Conservation (phyloP, 2,888 invertebrate species). For the Pammene fasciana region DNA sequence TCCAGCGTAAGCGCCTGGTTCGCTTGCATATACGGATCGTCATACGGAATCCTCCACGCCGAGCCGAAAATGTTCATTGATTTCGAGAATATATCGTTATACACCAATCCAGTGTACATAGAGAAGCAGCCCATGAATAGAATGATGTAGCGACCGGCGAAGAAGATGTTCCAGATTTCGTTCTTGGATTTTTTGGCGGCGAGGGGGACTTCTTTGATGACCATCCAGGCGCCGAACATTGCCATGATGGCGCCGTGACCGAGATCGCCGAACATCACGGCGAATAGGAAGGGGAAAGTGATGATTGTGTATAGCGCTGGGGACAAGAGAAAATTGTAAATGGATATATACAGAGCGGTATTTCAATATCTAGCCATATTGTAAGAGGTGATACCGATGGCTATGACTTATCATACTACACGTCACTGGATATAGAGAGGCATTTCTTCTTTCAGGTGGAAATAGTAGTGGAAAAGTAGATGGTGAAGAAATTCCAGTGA, state of each 20-base stretch:
- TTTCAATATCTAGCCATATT: no score
- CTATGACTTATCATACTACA: no score
- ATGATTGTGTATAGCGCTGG: slow-evolving; percentile 93
- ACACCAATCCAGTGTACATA: slow-evolving; percentile 98
- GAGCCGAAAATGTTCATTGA: slow-evolving; percentile 97
- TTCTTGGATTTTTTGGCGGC: slow-evolving; percentile 86
- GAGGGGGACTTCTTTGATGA: slow-evolving; percentile 90
- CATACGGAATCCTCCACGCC: slow-evolving; percentile 88
- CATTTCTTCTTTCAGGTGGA: no score
- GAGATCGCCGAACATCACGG: slow-evolving; percentile 97
- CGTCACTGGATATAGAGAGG: no score
- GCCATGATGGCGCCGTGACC: slow-evolving; percentile 95
- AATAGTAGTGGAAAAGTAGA: no score
- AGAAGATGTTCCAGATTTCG: slow-evolving; percentile 99
- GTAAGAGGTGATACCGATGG: no score
- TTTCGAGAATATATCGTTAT: slow-evolving; percentile 98
- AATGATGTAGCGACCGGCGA: slow-evolving; percentile 98
- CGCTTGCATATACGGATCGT: slow-evolving; percentile 75
- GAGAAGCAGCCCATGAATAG: slow-evolving; percentile 98
- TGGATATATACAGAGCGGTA: no score
- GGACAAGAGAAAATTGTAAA: no score
- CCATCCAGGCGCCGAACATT: slow-evolving; percentile 91
- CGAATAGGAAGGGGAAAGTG: slow-evolving; percentile 97
- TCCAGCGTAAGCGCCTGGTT: slow-evolving; percentile 84
- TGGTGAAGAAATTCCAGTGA: no score